phyloP scores from a whole-genome alignment of 2,113 vertebrate genomes.

The Bucco capensis region DNA sequence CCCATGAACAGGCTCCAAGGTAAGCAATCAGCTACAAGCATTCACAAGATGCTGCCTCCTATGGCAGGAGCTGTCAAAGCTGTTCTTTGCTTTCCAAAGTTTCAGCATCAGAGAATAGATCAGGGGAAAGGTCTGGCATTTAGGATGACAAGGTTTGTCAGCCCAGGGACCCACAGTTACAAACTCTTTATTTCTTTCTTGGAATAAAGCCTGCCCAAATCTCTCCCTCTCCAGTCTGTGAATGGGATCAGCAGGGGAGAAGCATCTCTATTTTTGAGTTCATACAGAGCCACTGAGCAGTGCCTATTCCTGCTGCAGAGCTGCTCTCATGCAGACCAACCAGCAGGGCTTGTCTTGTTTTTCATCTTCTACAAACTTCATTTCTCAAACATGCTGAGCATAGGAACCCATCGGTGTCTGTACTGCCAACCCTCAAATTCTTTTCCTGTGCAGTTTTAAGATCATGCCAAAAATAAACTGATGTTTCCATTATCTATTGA shows the following conservation, averaged over 20 bases:
- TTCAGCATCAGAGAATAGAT: neutral
- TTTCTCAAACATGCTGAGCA: neutral
- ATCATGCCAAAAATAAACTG: neutral
- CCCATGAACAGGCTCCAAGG: neutral
- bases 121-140: neutral
- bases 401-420: neutral
- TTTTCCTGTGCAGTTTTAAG: neutral
- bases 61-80: neutral
- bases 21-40: neutral
- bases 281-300: neutral
- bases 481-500: neutral
- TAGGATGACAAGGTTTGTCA: neutral
- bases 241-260: neutral
- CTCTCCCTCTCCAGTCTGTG: neutral
- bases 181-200: neutral
- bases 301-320: neutral
- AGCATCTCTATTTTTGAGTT: neutral
- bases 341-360: neutral
- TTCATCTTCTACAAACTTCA: neutral
- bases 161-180: neutral
- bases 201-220: neutral
- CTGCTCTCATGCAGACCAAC: neutral
- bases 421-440: neutral
- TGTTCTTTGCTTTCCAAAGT: neutral
- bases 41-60: rapidly evolving